Percentiles rank a stretch among this genome's conserved stretches.
Evolutionary conservation across 2,888 invertebrate genomes (phyloP).

Genomic region (Erebia epiphron): DNA sequence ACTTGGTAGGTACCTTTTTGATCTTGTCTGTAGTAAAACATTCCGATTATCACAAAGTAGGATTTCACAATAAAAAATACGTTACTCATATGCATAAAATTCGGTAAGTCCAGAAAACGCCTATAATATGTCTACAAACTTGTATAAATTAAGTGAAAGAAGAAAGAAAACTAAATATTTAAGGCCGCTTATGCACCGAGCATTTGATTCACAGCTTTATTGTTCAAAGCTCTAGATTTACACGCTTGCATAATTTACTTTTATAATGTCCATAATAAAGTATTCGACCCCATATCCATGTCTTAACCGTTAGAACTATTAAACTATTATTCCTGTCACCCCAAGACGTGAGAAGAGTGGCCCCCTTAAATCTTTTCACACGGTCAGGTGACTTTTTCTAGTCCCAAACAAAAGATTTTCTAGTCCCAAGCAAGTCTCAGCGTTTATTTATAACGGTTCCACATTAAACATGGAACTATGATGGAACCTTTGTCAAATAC

Average conservation of each 20-base stretch:
- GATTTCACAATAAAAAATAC: not conserved
- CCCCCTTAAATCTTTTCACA: conserved; percentile 53
- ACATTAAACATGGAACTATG: conserved; percentile 10
- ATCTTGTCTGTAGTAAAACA: not conserved
- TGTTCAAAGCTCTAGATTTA: conserved; percentile 1
- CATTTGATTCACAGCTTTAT: not conserved
- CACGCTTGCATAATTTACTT: conserved; percentile 23
- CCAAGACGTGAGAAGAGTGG: conserved; percentile 29
- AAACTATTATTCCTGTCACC: conserved; percentile 32
- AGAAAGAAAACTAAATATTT: not conserved
- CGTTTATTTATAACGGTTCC: conserved; percentile 24
- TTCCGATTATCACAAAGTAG: not conserved
- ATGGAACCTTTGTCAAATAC: conserved; percentile 16
- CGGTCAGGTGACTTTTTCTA: conserved; percentile 61
- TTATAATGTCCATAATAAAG: not conserved
- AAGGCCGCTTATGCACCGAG: not conserved
- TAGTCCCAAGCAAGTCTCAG: conserved; percentile 16
- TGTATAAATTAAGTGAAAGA: not conserved
- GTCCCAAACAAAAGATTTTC: conserved; percentile 40
- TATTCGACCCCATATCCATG: conserved; percentile 27
- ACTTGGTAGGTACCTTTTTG: too few species aligned
- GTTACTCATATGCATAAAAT: conserved; percentile 9
- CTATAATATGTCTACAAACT: not conserved
- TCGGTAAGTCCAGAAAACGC: not conserved
- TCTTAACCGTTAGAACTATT: conserved; percentile 32